Evolutionary conservation across 1,140 invertebrate species (phyloP), one percentile per base, ranked within the genome.

Genomic region (Achroia grisella): DNA sequence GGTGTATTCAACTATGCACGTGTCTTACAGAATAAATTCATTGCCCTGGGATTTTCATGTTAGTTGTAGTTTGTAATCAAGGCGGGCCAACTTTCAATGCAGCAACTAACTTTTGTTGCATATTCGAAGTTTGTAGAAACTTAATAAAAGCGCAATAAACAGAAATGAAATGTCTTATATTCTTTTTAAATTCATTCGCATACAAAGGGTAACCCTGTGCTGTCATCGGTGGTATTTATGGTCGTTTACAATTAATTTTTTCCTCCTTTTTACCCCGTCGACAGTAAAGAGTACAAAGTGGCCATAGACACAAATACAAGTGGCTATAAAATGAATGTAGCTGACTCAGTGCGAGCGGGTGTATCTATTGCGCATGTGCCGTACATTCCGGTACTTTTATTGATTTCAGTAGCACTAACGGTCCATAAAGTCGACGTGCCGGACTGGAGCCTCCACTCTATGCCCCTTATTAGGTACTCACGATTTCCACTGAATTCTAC

Each of bases 371-470:
- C 86, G 86, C 86, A 87, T 87, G 86, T 77, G 82, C 86, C 73
- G 80, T 86, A 83, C 84, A 86, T 87, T 87, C 84, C 70, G 85
- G 84, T 76, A 87, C 86, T 89, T 89, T 89, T 89, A 89, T 89
- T 89, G 88, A 89, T 89, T 89, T 88, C 87, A 88, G 88, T 88
- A 88, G 88, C 87, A 86, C 84, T 88, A 88, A 88, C 87, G 86
- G 80, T 71, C 81, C 71, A 84, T 84, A 75, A 79, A 75, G 58
- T 69, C 72, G 71, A 78, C 76, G 74, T 76, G 73, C 71, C 61
- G 76, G 71, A 75, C 79, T 56, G 67, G 61, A 65, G 62, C 63
- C 61, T 71, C 56, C 66, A 68, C 73, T 79, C 74, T 78, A 78
- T 80, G 59, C 74, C 71, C 73, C 76, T 85, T 82, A 81, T 82